Conservation (phyloP, 2,888 invertebrate species). For the Anodontia alba region DNA sequence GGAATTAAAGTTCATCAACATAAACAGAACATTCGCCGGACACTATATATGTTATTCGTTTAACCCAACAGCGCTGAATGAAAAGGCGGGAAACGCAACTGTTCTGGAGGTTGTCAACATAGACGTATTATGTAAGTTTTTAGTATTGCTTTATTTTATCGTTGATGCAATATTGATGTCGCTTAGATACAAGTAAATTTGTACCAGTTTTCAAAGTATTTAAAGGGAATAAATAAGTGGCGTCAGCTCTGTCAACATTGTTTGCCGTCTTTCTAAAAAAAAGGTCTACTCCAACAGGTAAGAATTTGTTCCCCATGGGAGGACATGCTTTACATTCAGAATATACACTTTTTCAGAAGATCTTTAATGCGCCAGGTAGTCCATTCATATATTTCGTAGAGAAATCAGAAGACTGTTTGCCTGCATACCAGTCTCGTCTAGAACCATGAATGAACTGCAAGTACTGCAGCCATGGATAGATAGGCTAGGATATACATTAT, state of each 20-base stretch:
- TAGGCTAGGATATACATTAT: no score
- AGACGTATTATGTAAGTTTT: not conserved
- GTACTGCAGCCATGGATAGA: no score
- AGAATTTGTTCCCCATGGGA: not conserved
- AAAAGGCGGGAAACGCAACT: not conserved
- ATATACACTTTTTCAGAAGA: no score
- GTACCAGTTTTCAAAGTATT: no score
- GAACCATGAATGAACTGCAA: no score
- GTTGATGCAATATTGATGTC: not conserved
- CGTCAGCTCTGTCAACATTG: not conserved
- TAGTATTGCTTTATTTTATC: not conserved
- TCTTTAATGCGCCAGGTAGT: no score
- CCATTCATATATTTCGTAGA: no score
- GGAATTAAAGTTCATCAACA: not conserved
- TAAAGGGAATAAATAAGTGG: not conserved
- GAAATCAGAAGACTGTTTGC: no score
- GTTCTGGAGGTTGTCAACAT: not conserved
- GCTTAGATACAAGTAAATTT: not conserved
- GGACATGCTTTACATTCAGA: no score
- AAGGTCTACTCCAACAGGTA: not conserved
- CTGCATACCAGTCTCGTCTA: no score
- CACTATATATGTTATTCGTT: not conserved
- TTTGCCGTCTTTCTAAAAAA: not conserved
- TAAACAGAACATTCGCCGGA: not conserved
- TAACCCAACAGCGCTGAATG: not conserved